Evolutionary conservation across 92 coral and sea anemone species (phyloP).

Genomic region (Parazoanthus swiftii): DNA sequence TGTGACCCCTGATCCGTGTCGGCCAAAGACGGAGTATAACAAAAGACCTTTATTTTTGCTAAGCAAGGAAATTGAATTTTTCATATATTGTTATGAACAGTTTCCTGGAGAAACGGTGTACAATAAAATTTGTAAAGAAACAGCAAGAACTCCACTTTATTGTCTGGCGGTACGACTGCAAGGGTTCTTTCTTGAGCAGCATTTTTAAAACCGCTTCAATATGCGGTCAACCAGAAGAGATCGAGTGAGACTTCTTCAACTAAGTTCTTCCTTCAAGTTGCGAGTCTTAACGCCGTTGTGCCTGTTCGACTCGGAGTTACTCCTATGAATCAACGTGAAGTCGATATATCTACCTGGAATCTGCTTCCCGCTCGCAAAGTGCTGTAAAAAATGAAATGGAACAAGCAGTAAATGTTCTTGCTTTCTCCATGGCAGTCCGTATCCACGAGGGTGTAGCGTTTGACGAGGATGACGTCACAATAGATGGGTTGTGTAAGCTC

Average conservation of each 20-base stretch:
- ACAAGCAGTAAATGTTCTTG: neutral
- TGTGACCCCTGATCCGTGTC: neutral
- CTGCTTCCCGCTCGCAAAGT: neutral
- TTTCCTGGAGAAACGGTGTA: conserved; percentile 68
- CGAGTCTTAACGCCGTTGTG: neutral
- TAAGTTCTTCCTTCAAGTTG: neutral
- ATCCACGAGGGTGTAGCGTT: neutral
- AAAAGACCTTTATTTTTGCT: conserved; percentile 45
- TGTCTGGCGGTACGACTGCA: neutral
- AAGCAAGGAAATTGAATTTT: conserved; percentile 13
- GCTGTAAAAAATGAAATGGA: neutral
- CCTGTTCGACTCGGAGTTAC: neutral
- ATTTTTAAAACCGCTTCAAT: neutral
- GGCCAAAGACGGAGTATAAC: conserved; percentile 24
- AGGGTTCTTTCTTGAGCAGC: neutral
- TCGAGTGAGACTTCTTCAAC: too few species aligned
- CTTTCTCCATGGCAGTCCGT: neutral
- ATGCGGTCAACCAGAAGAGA: neutral
- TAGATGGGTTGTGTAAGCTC: conserved; percentile 24
- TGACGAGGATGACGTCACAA: conserved; percentile 25
- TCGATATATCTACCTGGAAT: neutral
- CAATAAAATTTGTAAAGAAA: conserved; percentile 50
- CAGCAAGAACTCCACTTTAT: neutral
- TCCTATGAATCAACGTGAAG: neutral
- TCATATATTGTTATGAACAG: conserved; percentile 26